Base-by-base conservation (phyloP, 2,113 vertebrate genomes). In the Siniperca knerii region DNA sequence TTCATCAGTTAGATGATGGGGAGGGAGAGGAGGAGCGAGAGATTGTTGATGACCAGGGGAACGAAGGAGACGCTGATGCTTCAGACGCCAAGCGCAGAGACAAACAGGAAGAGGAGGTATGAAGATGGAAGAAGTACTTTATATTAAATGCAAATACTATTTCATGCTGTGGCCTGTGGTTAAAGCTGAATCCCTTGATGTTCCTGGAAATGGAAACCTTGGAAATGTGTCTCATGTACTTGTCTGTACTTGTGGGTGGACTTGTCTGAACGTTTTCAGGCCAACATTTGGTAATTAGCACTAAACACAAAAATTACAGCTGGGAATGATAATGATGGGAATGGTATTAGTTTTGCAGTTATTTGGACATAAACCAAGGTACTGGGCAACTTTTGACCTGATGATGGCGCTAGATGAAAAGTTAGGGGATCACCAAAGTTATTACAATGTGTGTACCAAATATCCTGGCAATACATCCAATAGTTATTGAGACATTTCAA, bases 1-100 rank as follows among this genome's bases (percentile, higher is more conserved):
- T 57, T 77, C n/a, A 7, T 35, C 87, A 95, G 73, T 66, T 76
- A 40, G 89, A 90, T 33, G 96, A 96, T 0, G 92, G 55, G 0
- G 92, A 90, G 2, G 94, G 75, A 52, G 97, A 97, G 23, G 96
- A 96, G 1, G 94, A 95, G 18, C 90, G 72, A 35, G 94, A 87
- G 67, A 94, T 97, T 3, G 95, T 97, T 55, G 97, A 98, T 1
- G 97, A 96, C 16, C 96, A 97, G 85, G 97, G 95, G 8, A 95
- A 97, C 11, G 98, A 99, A 94, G 98, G 98, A 0, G 98, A 99
- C 18, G 94, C 97, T 0, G 98, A 99, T 12, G 98, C 98, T 7
- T 96, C 98, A 0, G 98, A 99, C 16, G 86, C 91, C 72, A 99
- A 96, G 85, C 93, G 93, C 60, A 98, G 77, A 88, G 93, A 93